phyloP scores from a whole-genome alignment of 2,113 vertebrate genomes.

The Dolichallabes microphthalmus region DNA sequence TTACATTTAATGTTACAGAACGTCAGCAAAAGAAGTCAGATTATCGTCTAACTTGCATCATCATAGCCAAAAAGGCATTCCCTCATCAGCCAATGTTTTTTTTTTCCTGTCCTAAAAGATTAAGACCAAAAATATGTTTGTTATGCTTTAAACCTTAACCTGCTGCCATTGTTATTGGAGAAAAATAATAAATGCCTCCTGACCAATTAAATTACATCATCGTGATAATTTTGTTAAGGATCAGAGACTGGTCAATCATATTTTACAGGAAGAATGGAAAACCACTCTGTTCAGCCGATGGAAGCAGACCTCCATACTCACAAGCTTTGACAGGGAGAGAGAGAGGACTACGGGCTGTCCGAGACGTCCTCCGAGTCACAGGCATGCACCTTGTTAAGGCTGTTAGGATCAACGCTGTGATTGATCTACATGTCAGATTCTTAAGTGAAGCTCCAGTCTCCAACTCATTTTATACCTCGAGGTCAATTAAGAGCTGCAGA shows the following conservation, averaged over 20 bases:
- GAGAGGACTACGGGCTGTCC: constrained; percentile 24
- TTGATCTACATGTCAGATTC: constrained; percentile 69
- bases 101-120: background rate
- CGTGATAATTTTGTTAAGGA: background rate
- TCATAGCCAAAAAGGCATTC: background rate
- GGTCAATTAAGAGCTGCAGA: constrained; percentile 60
- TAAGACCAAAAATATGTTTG: background rate
- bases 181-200: background rate
- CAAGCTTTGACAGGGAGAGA: constrained; percentile 1
- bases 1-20: background rate
- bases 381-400: constrained; percentile 64
- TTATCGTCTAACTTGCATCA: background rate
- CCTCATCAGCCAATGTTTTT: background rate
- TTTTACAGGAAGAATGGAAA: background rate
- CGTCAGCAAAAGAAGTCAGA: background rate
- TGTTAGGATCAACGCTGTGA: constrained; percentile 69
- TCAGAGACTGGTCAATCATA: background rate
- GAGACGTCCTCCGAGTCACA: constrained; percentile 62
- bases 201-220: background rate
- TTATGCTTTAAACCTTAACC: background rate
- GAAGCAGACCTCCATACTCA: background rate
- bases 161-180: background rate
- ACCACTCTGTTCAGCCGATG: background rate
- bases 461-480: constrained; percentile 52
- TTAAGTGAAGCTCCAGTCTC: constrained; percentile 61